Evolutionary conservation across 2,797 vertebrate genomes (phyloP).

Genomic region (Dermochelys coriacea): DNA sequence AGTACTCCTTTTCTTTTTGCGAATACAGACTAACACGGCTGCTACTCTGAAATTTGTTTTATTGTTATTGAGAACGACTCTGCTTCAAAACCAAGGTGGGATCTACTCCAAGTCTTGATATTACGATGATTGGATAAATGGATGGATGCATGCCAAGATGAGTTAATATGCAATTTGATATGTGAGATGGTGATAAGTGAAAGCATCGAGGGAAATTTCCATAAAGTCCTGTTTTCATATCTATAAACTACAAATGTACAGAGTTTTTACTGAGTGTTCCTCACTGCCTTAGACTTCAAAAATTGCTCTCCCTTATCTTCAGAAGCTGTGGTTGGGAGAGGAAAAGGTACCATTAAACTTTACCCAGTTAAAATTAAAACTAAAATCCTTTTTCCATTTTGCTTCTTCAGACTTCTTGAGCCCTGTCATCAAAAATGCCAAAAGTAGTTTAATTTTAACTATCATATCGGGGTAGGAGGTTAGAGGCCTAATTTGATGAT

Average conservation of each 20-base stretch:
- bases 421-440: no score
- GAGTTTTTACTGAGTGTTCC: neutral
- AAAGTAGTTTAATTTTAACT: no score
- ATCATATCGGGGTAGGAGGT: no score
- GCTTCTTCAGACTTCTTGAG: neutral
- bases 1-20: no score
- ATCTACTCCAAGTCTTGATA: neutral
- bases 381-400: neutral
- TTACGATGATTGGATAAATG: neutral
- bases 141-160: neutral
- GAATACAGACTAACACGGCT: no score
- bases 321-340: neutral
- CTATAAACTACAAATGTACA: neutral
- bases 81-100: accelerated
- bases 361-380: neutral
- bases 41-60: no score
- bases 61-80: neutral
- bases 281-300: neutral
- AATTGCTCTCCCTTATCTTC: neutral
- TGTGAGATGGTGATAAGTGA: neutral
- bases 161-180: neutral
- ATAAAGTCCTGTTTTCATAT: neutral
- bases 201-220: neutral
- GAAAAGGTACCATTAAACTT: neutral
- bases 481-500: neutral